Conservation (phyloP, 2,797 vertebrate genomes). For the Muraenolepis orangiensis region DNA sequence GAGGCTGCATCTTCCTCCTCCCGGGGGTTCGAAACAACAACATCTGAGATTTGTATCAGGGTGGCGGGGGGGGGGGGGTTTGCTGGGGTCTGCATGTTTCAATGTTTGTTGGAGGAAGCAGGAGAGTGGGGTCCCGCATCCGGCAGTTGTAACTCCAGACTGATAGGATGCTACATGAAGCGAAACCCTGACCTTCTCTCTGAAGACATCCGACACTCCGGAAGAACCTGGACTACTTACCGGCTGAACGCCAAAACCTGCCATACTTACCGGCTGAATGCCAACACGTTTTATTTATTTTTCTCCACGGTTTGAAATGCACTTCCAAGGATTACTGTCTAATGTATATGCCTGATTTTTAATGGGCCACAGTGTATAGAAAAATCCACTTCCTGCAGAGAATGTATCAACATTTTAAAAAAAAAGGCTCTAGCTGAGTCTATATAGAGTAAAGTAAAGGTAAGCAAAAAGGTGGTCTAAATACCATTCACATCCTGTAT, state of each 20-base stretch:
- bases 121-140: constrained; percentile 54
- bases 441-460: neutral
- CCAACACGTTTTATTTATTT: no score
- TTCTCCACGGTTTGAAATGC: constrained; percentile 20
- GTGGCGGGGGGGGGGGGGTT: constrained; percentile 23
- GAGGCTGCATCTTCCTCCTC: constrained; percentile 20
- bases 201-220: constrained; percentile 46
- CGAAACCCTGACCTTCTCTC: constrained; percentile 47
- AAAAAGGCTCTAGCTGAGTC: neutral
- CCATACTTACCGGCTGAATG: no score
- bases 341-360: neutral
- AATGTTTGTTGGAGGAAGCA: constrained; percentile 49
- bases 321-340: neutral
- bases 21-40: constrained; percentile 39
- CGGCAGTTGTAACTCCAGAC: constrained; percentile 64
- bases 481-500: neutral
- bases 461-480: neutral
- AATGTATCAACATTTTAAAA: neutral
- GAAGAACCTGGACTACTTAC: constrained; percentile 70
- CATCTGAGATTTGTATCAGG: constrained; percentile 79
- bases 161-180: constrained; percentile 66
- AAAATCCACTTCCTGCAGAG: neutral
- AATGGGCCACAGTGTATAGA: neutral
- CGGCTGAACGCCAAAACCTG: no score
- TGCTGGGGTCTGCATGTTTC: constrained; percentile 31